phyloP scores from a whole-genome alignment of 1,140 invertebrate species.

The Caenorhabditis inopinata region DNA sequence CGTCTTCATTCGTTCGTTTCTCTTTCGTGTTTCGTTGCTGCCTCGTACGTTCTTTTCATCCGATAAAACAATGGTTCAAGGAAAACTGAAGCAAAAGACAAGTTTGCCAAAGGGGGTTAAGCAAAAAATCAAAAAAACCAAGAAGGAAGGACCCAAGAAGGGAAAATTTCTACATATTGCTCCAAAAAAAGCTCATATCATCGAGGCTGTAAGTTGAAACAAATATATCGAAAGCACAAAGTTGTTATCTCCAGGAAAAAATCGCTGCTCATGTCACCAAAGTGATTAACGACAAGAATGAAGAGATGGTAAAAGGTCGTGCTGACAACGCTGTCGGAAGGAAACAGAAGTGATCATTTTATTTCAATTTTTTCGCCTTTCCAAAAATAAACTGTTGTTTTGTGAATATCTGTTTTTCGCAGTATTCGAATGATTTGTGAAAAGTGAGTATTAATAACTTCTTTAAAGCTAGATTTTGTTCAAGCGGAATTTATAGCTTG shows the following conservation, averaged over 20 bases:
- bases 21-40: constrained; percentile 18
- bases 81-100: constrained; percentile 54
- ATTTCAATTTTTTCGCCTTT: not conserved
- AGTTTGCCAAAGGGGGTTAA: constrained; percentile 52
- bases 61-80: constrained; percentile 51
- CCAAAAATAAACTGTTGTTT: not conserved
- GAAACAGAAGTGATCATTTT: constrained; percentile 4
- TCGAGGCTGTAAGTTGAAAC: constrained; percentile 15
- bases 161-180: constrained; percentile 43
- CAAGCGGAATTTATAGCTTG: no score
- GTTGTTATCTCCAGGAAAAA: constrained; percentile 42
- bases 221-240: not conserved
- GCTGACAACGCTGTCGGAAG: constrained; percentile 51
- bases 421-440: no score
- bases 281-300: constrained; percentile 56
- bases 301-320: constrained; percentile 51
- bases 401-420: no score
- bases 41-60: constrained; percentile 32
- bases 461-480: no score
- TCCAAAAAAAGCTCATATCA: constrained; percentile 39
- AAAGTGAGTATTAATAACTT: no score
- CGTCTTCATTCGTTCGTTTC: constrained; percentile 35
- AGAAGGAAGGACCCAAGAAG: constrained; percentile 31
- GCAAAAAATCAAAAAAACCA: constrained; percentile 50
- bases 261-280: constrained; percentile 51